phyloP scores from a whole-genome alignment of 2,888 invertebrate genomes.

The Epistrophella euchroma region DNA sequence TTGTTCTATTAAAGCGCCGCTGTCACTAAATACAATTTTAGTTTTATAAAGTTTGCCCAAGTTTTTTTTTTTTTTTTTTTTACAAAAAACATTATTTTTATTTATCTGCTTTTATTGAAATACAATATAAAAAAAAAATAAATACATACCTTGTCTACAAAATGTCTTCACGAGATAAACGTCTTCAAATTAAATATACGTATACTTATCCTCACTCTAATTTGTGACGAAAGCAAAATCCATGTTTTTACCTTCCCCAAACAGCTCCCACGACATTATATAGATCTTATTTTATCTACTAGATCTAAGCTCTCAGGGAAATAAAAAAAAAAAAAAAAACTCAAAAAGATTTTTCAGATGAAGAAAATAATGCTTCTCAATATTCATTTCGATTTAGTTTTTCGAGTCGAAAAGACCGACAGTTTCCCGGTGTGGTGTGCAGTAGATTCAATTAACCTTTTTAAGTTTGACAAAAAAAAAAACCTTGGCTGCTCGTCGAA shows the following conservation, averaged over 20 bases:
- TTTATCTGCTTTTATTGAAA: conserved; percentile 33
- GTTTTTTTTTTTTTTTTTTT: too few species aligned
- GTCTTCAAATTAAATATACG: conserved; percentile 34
- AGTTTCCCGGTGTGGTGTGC: conserved; percentile 12
- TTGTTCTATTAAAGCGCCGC: too few species aligned
- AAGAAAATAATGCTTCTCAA: conserved; percentile 52
- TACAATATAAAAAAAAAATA: conserved; percentile 47
- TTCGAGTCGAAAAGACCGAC: conserved; percentile 43
- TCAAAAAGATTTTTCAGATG: conserved; percentile 15
- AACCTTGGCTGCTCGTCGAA: not conserved
- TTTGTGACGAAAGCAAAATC: conserved; percentile 55
- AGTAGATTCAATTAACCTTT: not conserved
- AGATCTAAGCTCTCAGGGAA: conserved; percentile 41
- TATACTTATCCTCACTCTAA: conserved; percentile 32
- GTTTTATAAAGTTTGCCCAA: too few species aligned
- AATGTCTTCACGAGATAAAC: conserved; percentile 45
- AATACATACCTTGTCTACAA: conserved; percentile 51
- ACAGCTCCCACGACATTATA: conserved; percentile 38
- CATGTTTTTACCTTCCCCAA: conserved; percentile 34
- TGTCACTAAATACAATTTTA: too few species aligned
- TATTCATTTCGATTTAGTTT: conserved; percentile 63
- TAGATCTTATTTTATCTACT: conserved; percentile 45
- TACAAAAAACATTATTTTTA: not conserved
- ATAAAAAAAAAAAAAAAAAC: not conserved
- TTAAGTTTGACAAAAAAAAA: conserved; percentile 9